Conservation (phyloP, 2,888 invertebrate genomes). For the Bombylius major region DNA sequence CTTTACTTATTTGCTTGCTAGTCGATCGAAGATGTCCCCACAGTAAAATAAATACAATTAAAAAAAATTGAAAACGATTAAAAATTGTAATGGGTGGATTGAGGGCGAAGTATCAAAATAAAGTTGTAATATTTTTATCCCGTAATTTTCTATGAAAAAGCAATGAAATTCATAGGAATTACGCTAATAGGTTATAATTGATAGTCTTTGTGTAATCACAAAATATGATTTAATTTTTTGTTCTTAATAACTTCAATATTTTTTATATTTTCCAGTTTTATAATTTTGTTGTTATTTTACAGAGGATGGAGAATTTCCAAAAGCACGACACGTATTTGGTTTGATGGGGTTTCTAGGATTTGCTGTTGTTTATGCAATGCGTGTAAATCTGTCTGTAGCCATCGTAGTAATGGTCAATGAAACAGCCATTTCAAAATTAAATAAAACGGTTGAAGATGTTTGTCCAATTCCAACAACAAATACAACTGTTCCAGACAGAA, state of each 20-base stretch:
- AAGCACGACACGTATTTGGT: constrained; percentile 64
- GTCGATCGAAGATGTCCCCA: too few relatives aligned
- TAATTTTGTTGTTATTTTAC: neutral
- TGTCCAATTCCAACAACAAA: constrained; percentile 42
- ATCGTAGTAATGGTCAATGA: constrained; percentile 90
- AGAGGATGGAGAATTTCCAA: constrained; percentile 30
- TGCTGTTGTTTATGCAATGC: constrained; percentile 79
- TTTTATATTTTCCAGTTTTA: neutral
- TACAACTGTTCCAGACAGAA: constrained; percentile 36
- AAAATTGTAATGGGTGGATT: too few relatives aligned
- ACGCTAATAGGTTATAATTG: neutral
- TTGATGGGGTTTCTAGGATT: constrained; percentile 79
- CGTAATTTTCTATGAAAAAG: too few relatives aligned
- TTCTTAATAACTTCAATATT: neutral
- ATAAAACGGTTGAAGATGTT: constrained; percentile 46
- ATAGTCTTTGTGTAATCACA: neutral
- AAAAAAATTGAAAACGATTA: too few relatives aligned
- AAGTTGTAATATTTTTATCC: too few relatives aligned
- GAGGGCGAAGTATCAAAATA: too few relatives aligned
- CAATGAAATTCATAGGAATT: too few relatives aligned
- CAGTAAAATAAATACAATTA: too few relatives aligned
- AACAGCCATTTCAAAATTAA: constrained; percentile 46
- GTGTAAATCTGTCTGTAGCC: constrained; percentile 83
- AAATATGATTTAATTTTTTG: neutral
- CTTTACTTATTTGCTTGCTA: too few relatives aligned